A percentile compares a stretch with the other conserved stretches of the same genome.
phyloP scores from a whole-genome alignment of 2,113 vertebrate species.

The Spea multiplicata region DNA sequence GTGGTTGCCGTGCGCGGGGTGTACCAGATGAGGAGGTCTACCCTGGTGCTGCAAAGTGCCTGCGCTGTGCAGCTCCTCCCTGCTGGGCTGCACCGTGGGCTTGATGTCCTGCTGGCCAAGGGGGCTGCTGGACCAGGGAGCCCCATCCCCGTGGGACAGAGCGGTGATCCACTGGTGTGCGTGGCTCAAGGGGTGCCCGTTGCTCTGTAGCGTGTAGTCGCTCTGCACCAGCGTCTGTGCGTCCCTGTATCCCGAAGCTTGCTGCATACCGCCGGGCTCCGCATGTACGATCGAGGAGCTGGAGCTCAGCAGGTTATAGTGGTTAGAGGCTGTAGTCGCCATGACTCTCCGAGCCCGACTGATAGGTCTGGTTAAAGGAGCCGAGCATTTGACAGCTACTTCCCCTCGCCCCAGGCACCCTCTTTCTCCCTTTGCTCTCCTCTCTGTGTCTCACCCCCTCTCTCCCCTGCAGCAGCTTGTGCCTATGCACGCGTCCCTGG shows the following conservation, averaged over 20 bases:
- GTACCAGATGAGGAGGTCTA: conserved; percentile 80
- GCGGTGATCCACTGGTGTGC: conserved; percentile 95
- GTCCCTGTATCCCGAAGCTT: conserved; percentile 78
- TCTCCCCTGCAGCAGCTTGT: conserved; percentile 76
- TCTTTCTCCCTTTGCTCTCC: conserved; percentile 65
- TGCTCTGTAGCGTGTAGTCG: conserved; percentile 90
- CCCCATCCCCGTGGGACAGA: conserved; percentile 87
- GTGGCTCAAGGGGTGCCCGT: conserved; percentile 92
- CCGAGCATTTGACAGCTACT: conserved; percentile 93
- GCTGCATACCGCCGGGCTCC: conserved; percentile 72
- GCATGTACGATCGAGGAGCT: conserved; percentile 91
- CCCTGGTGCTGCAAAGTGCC: conserved; percentile 72
- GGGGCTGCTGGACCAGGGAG: conserved; percentile 84
- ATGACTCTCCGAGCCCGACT: conserved; percentile 93
- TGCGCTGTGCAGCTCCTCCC: conserved; percentile 67
- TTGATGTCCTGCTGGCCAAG: conserved; percentile 91
- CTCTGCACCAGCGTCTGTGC: conserved; percentile 89
- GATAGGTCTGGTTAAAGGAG: conserved; percentile 83
- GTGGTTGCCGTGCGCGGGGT: conserved; percentile 81
- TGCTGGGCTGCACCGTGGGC: conserved; percentile 77
- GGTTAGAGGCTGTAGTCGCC: conserved; percentile 96
- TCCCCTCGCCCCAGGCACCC: conserved; percentile 79
- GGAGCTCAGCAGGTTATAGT: conserved; percentile 94
- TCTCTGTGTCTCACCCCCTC: conserved; percentile 55
- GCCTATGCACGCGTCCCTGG: conserved; percentile 79